Conservation (phyloP, 1,140 invertebrate species). For the Ceratina australensis region DNA sequence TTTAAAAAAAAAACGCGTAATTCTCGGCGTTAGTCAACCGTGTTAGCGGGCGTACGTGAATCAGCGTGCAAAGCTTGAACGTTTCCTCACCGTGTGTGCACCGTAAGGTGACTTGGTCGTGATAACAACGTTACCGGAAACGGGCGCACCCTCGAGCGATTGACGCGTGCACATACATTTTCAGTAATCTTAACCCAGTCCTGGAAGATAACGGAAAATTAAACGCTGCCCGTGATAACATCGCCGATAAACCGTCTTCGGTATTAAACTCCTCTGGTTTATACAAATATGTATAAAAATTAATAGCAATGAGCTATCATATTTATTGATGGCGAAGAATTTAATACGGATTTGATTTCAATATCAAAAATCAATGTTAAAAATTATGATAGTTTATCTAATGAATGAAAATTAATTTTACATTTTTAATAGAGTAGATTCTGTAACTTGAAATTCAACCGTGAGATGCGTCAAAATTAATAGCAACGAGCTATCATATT, state of each 20-base stretch:
- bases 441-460: too few species aligned
- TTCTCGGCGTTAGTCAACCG: too few species aligned
- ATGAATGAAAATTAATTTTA: too few species aligned
- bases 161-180: conserved; percentile 42
- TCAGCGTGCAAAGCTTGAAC: conserved; percentile 23
- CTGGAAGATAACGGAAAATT: conserved; percentile 55
- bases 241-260: not conserved
- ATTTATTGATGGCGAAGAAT: too few species aligned
- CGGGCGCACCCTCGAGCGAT: conserved; percentile 17
- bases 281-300: not conserved
- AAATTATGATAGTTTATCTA: too few species aligned
- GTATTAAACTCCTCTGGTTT: not conserved
- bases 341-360: too few species aligned
- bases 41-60: conserved; percentile 1
- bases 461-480: too few species aligned
- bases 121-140: conserved; percentile 59
- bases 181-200: conserved; percentile 42
- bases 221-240: conserved; percentile 22
- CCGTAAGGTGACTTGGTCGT: conserved; percentile 22
- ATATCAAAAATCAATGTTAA: too few species aligned
- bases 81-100: conserved; percentile 16
- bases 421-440: too few species aligned
- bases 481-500: too few species aligned
- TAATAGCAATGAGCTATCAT: too few species aligned
- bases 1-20: too few species aligned